Percentiles rank a stretch among this genome's conserved stretches.
Evolutionary conservation across 2,797 vertebrate species (phyloP).

Genomic region (Trichosurus vulpecula): DNA sequence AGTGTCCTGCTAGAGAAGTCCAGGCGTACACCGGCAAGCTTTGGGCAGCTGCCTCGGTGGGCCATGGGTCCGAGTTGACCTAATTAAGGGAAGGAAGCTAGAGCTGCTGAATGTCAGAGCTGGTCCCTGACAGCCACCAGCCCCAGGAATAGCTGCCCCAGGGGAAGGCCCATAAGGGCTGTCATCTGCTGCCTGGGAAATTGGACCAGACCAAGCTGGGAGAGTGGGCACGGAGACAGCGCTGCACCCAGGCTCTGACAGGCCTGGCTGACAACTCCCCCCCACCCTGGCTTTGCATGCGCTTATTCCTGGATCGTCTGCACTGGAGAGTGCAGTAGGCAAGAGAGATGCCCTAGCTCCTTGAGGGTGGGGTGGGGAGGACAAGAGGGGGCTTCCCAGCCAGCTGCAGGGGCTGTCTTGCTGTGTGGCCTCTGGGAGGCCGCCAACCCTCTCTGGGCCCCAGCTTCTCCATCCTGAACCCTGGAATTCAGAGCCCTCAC

Average conservation of each 20-base stretch:
- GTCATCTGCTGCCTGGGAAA: not conserved
- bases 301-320: not conserved
- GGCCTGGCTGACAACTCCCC: not conserved
- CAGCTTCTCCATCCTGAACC: not conserved
- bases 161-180: not conserved
- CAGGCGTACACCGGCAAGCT: not conserved
- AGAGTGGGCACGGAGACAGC: not conserved
- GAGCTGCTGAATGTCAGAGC: not conserved
- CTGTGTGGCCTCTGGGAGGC: not conserved
- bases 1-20: not conserved
- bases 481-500: not conserved
- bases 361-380: not conserved
- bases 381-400: not conserved
- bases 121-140: not conserved
- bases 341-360: not conserved
- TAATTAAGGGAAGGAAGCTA: not conserved
- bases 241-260: not conserved
- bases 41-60: not conserved
- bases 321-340: too few relatives aligned
- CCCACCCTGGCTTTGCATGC: not conserved
- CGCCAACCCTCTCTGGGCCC: not conserved
- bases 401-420: not conserved
- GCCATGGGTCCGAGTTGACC: not conserved
- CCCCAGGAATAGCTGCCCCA: not conserved
- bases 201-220: not conserved